Evolutionary conservation across 2,113 vertebrate genomes (phyloP).

Genomic region (Trogon melanurus): DNA sequence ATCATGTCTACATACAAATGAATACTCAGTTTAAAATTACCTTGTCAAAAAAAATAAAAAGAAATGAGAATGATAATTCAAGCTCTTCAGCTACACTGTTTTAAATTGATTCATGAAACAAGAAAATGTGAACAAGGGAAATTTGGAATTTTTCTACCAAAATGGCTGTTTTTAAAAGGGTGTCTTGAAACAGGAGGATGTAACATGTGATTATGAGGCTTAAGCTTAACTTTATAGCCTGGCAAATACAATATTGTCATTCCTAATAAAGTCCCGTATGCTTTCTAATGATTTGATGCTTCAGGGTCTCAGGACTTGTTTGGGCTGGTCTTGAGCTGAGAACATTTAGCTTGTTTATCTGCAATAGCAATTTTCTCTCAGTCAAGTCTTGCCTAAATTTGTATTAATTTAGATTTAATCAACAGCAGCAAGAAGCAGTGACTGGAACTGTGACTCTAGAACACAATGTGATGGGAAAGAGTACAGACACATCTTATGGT

Average conservation of each 20-base stretch:
- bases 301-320: background rate
- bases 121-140: background rate
- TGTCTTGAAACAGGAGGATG: background rate
- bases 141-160: background rate
- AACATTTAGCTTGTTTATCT: background rate
- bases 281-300: background rate
- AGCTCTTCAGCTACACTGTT: background rate
- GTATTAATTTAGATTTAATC: background rate
- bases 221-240: background rate
- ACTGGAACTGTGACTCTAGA: background rate
- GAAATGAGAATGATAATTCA: background rate
- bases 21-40: background rate
- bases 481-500: background rate
- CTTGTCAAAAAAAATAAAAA: background rate
- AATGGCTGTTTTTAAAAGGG: background rate
- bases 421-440: background rate
- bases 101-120: background rate
- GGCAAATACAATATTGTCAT: background rate
- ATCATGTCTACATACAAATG: background rate
- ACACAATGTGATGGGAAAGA: rapidly evolving
- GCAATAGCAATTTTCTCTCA: background rate
- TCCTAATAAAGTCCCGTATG: background rate
- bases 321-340: background rate
- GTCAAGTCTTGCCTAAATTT: background rate
- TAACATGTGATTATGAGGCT: background rate